Conservation (phyloP, 2,797 vertebrate genomes). For the Platalea minor region DNA sequence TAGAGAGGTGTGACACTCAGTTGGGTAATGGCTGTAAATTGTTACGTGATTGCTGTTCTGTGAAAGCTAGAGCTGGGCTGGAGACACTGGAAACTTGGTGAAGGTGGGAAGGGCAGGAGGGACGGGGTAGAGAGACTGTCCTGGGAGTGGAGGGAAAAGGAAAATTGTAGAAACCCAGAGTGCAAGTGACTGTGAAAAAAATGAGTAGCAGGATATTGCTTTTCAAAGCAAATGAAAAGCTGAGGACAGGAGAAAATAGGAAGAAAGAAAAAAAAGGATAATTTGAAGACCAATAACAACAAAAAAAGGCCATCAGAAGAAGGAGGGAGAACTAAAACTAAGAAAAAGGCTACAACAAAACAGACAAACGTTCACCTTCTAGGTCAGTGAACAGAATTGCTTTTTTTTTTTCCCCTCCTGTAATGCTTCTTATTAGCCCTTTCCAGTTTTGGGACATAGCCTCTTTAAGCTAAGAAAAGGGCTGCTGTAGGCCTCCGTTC, state of each 20-base stretch:
- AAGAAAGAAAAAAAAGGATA: neutral
- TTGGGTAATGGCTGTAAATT: neutral
- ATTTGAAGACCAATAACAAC: neutral
- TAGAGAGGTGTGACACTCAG: neutral
- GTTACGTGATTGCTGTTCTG: neutral
- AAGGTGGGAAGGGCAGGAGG: neutral
- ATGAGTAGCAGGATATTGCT: neutral
- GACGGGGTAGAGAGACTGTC: neutral
- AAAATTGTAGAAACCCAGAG: neutral
- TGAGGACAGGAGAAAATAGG: neutral
- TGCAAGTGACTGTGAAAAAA: neutral
- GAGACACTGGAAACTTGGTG: neutral
- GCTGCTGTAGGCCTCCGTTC: neutral
- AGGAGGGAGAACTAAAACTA: neutral
- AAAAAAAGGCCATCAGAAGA: neutral
- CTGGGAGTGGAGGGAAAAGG: neutral
- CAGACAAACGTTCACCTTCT: neutral
- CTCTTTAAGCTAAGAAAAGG: neutral
- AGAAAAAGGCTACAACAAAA: neutral
- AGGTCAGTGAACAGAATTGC: neutral
- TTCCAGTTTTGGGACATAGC: neutral
- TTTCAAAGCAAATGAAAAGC: neutral
- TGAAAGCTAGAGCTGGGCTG: neutral
- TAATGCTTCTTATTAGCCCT: neutral
- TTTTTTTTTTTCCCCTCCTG: rapidly evolving